Evolutionary conservation across 2,888 invertebrate genomes (phyloP), one percentile per base, ranked within the genome.

Genomic region (Brenthis daphne): DNA sequence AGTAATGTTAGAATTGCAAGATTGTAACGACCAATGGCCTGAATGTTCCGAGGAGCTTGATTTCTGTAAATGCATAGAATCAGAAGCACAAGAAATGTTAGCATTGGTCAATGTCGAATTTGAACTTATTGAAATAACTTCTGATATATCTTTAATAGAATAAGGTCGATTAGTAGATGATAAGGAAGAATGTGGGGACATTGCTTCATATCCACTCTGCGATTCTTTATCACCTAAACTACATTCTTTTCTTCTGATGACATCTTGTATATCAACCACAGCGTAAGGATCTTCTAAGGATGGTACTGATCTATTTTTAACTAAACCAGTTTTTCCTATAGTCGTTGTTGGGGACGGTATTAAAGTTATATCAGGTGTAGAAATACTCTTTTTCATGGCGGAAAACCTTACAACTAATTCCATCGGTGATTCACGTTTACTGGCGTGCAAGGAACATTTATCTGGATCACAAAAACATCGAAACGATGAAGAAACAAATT

Each of bases 1-100:
- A 5, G 92, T 92, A 24, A 84, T 81, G 72, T 91, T 90, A 2
- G 92, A 92, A 77, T 89, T 84, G 74, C 91, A 91, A 37, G 90
- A 85, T 57, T 89, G 87, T 56, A 92, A 80, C 24, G 91, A 91
- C 89, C 89, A 89, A 71, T 89, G 85, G 74, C 89, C 90, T 51
- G 92, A 91, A 82, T 89, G 82, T 89, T 92, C 92, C 85, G 92
- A 91, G 80, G 90, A 89, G 80, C 82, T 87, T 70, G 89, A 88
- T 82, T 89, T 86, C 70, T 84, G 80, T 79, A 89, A 60, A 56
- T 53, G 80, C 84, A 85, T 84, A 82, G 80, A 76, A 74, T 88
- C 86, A 80, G 85, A 89, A 87, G 89, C 89, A 80, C 80, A 82
- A 76, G 85, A 82, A 76, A 82, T 79, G 81, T 86, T 82, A 79